phyloP scores from a whole-genome alignment of 2,888 invertebrate genomes.

The Polietes domitor region DNA sequence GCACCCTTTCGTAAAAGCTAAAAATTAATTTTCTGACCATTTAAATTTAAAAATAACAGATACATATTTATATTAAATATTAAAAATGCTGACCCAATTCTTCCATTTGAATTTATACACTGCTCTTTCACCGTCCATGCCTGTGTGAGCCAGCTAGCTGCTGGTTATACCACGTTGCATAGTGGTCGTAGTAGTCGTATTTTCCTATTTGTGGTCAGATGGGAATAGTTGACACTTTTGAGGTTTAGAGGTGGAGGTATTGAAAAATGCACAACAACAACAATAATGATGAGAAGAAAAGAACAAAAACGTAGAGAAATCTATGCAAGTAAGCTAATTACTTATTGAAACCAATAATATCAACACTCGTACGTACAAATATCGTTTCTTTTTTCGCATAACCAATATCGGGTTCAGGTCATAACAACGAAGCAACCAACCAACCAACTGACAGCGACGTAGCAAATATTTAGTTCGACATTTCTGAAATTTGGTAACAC shows the following conservation, averaged over 20 bases:
- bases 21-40: too few species aligned
- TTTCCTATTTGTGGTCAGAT: neutral
- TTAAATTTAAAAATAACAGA: too few species aligned
- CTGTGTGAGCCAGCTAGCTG: too few species aligned
- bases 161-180: neutral
- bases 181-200: neutral
- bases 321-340: slow-evolving; percentile 32
- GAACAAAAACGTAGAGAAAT: neutral
- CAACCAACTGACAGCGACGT: neutral
- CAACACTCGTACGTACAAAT: neutral
- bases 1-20: too few species aligned
- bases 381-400: neutral
- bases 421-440: neutral
- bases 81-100: too few species aligned
- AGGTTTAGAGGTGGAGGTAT: slow-evolving; percentile 17
- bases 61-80: too few species aligned
- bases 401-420: neutral
- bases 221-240: slow-evolving; percentile 22
- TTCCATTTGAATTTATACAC: too few species aligned
- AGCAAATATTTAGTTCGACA: neutral
- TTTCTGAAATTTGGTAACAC: neutral
- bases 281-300: too few species aligned
- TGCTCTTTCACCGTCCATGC: neutral
- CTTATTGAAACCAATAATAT: slow-evolving; percentile 21
- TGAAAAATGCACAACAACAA: slow-evolving; percentile 9